Evolutionary conservation across 2,113 vertebrate species (phyloP), one percentile per base, ranked within the genome.

Genomic region (Xerus inauris): DNA sequence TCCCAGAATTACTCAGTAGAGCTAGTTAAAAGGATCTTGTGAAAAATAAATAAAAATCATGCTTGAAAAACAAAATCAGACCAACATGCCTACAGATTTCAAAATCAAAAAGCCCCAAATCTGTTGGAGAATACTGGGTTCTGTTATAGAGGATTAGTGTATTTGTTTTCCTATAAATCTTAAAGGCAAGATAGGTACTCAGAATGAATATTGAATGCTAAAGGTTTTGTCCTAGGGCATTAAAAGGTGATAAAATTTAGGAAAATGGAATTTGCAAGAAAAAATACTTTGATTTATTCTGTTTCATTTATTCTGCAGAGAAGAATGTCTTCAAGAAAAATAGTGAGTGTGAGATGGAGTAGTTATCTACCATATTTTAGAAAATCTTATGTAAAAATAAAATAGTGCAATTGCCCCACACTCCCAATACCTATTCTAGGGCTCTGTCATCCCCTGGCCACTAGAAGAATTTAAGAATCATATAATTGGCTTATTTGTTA

Each of bases 141-240:
- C 94, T 98, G 97, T 98, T 99, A 99, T 98, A 98, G 98, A 99
- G 99, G 98, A 98, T 98, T 98, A 98, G 98, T 98, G 98, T 98
- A 97, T 98, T 97, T 97, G 95, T 98, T 98, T 99, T 98, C 97
- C 75, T 88, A 98, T 98, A 98, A 98, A 92, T 92, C 20, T 2
- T 93, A 96, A 98, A 98, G 98, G 98, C 97, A 98, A 98, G 98
- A 98, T 98, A 97, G 98, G 99, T 98, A 98, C 98, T 99, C 98
- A 98, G 98, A 98, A 98, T 98, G 97, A 98, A 98, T 96, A 92
- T 95, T 81, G 77, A 97, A 89, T 97, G 99, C 96, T 98, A 94
- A 98, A 98, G 98, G 95, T 98, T 98, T 98, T 97, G 96, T 97
- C 98, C 81, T 93, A 98, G 35, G n/a, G 49, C 59, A 47, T 97